These are phyloP conservation scores for Mystacides longicornis DNA, from an alignment of 2,888 invertebrate genomes.

Conservation along the genomic window DNA sequence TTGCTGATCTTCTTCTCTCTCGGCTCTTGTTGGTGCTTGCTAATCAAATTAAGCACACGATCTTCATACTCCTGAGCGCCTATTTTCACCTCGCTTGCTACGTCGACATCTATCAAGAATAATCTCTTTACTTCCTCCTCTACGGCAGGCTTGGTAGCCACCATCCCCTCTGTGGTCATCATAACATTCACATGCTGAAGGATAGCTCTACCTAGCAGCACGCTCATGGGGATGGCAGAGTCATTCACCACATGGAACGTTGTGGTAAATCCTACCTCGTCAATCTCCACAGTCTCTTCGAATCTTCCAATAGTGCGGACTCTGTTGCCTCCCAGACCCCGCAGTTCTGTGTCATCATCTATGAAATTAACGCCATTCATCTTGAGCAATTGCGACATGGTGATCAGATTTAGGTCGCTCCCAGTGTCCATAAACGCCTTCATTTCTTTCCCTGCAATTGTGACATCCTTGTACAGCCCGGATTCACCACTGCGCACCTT, in stretches of 20 bases:
- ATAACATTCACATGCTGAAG: background rate
- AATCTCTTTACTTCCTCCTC: background rate
- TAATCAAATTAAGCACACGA: background rate
- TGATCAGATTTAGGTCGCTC: constrained; percentile 1
- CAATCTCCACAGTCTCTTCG: background rate
- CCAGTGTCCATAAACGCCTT: background rate
- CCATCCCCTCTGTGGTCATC: background rate
- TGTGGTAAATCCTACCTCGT: background rate
- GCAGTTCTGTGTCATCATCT: background rate
- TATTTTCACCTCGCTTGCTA: background rate
- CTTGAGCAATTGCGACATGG: background rate
- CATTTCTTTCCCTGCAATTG: background rate
- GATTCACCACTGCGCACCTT: background rate
- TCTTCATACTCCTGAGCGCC: background rate
- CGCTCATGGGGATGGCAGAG: background rate
- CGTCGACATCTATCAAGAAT: background rate
- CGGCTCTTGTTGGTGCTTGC: background rate
- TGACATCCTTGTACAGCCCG: background rate
- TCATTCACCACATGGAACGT: background rate
- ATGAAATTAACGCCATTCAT: background rate
- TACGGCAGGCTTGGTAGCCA: background rate
- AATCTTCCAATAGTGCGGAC: background rate
- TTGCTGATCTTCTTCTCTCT: background rate
- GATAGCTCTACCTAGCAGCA: background rate
- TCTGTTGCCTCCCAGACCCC: background rate